These are phyloP conservation scores for Coturnix japonica DNA, from an alignment of 2,113 vertebrate genomes.

Conservation along the genomic window DNA sequence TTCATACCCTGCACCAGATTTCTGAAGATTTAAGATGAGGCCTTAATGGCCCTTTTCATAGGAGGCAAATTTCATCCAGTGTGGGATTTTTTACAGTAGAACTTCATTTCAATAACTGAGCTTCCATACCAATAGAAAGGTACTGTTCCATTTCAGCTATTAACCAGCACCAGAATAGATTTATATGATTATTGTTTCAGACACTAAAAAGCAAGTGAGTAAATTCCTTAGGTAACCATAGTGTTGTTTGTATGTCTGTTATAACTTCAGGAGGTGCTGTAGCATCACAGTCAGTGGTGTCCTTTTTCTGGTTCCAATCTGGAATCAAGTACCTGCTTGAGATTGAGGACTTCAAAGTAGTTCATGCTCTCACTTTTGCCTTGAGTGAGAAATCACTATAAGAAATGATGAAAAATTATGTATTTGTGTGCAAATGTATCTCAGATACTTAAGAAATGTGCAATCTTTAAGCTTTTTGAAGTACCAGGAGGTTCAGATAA, in stretches of 20 bases:
- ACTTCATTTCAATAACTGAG: not conserved
- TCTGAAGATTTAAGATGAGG: not conserved
- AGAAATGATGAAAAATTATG: not conserved
- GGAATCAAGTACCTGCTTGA: conserved; percentile 23
- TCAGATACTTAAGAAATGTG: not conserved
- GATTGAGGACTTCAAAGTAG: conserved; percentile 1
- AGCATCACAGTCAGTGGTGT: not conserved
- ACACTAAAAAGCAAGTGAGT: not conserved
- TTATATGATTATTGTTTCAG: not conserved
- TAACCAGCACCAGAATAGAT: not conserved
- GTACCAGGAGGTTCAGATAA: not conserved
- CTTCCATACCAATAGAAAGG: not conserved
- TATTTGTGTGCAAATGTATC: not conserved
- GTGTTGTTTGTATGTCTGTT: not conserved
- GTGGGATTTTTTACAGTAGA: not conserved
- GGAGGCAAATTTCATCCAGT: not conserved
- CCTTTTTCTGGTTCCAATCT: conserved; percentile 5
- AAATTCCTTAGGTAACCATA: not conserved
- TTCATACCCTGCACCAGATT: not conserved
- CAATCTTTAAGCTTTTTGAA: not conserved
- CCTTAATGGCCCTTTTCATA: not conserved
- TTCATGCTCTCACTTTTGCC: not conserved
- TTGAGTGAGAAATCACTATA: not conserved
- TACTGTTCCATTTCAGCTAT: not conserved
- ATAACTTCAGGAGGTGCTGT: not conserved